Percentiles rank a stretch among this genome's conserved stretches.
Conservation (phyloP, 2,888 invertebrate species). For the Icerya purchasi region DNA sequence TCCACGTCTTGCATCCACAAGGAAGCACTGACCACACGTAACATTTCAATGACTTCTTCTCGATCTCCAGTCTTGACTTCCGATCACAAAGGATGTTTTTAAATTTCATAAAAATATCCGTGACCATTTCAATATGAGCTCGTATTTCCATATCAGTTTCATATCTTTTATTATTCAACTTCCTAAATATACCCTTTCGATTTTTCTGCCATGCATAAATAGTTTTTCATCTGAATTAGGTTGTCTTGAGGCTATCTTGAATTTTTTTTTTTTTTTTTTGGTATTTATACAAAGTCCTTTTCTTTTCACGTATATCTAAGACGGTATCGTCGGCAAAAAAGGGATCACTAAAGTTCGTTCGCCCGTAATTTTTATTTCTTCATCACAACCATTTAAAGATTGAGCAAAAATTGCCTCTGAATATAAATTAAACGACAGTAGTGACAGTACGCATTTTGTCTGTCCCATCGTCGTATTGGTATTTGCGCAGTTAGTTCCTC, state of each 20-base stretch:
- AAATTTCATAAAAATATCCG: not conserved
- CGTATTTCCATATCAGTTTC: too few species aligned
- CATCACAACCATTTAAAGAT: not conserved
- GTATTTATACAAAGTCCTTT: not conserved
- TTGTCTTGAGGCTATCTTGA: not conserved
- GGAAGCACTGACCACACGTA: not conserved
- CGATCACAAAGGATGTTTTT: not conserved
- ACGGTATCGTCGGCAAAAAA: not conserved
- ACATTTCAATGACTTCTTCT: not conserved
- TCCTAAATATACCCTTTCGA: too few species aligned
- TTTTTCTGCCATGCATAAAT: not conserved
- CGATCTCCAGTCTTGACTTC: not conserved
- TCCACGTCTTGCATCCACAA: not conserved
- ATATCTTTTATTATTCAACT: too few species aligned
- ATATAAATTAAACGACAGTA: not conserved
- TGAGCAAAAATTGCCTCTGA: not conserved
- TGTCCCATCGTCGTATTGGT: too few species aligned
- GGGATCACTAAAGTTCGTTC: not conserved
- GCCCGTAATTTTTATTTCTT: not conserved
- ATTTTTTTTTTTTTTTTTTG: not conserved
- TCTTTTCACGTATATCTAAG: not conserved
- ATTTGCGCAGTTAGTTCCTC: not conserved
- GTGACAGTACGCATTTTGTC: not conserved
- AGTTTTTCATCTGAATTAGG: not conserved
- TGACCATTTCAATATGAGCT: not conserved